These are phyloP conservation scores for Globia sparganii DNA, from an alignment of 2,888 invertebrate genomes.

Conservation along the genomic window DNA sequence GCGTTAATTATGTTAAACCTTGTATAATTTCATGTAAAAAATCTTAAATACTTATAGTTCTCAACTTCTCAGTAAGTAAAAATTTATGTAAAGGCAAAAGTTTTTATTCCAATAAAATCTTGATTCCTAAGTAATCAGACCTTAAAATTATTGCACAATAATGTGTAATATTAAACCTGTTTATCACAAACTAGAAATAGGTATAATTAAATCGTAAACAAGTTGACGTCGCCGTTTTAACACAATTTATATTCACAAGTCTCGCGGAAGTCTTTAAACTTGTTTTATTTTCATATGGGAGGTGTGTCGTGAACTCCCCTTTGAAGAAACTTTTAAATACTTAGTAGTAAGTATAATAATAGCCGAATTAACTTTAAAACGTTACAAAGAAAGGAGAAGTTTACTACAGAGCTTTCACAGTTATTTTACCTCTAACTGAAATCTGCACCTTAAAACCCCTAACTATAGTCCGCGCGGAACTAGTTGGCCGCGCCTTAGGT, in stretches of 20 bases:
- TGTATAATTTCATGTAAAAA: too few relatives aligned
- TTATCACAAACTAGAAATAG: slow-evolving; percentile 34
- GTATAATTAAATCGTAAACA: slow-evolving; percentile 55
- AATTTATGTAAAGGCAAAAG: not conserved
- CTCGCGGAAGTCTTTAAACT: slow-evolving; percentile 26
- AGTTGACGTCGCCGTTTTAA: slow-evolving; percentile 53
- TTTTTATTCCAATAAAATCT: not conserved
- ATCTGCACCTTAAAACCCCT: too few relatives aligned
- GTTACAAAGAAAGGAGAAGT: not conserved
- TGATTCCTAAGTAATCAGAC: slow-evolving; percentile 1
- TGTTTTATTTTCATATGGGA: slow-evolving; percentile 27
- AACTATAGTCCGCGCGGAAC: too few relatives aligned
- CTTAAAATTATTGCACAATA: slow-evolving; percentile 36
- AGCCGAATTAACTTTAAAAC: not conserved
- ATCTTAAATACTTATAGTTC: too few relatives aligned
- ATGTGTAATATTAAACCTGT: slow-evolving; percentile 53
- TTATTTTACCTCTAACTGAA: too few relatives aligned
- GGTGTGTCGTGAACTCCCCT: slow-evolving; percentile 44
- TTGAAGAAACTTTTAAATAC: not conserved
- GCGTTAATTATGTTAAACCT: too few relatives aligned
- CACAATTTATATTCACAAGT: slow-evolving; percentile 28
- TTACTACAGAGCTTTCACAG: too few relatives aligned
- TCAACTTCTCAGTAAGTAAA: not conserved
- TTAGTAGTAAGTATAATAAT: not conserved
- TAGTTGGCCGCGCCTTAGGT: too few relatives aligned